These are phyloP conservation scores for Caenorhabditis sp. DNA, from an alignment of 2,888 invertebrate genomes.

Conservation along the genomic window DNA sequence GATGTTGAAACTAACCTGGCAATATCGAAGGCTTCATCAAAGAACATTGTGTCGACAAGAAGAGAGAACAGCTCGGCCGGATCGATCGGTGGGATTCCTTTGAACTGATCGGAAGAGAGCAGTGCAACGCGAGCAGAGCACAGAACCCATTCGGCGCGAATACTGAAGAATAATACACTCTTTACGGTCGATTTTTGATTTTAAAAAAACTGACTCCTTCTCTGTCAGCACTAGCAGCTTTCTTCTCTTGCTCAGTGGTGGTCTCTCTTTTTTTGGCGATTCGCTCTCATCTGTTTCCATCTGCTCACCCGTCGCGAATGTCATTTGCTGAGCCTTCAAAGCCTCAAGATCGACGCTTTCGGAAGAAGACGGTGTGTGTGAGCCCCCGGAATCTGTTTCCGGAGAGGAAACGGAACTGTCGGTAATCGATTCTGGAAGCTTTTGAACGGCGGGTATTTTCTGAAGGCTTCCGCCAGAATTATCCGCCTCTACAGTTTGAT, in stretches of 20 bases:
- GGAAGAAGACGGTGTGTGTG: not conserved
- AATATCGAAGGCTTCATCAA: slow-evolving; percentile 71
- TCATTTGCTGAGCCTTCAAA: slow-evolving; percentile 24
- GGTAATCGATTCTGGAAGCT: too few relatives aligned
- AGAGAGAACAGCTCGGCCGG: slow-evolving; percentile 60
- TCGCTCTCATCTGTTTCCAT: slow-evolving; percentile 3
- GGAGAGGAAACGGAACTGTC: slow-evolving; percentile 3
- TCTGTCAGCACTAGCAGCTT: slow-evolving; percentile 41
- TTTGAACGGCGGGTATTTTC: not conserved
- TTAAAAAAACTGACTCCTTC: slow-evolving; percentile 39
- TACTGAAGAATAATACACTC: slow-evolving; percentile 39
- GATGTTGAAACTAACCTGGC: too few relatives aligned
- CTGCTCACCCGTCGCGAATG: slow-evolving; percentile 9
- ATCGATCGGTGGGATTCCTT: slow-evolving; percentile 66
- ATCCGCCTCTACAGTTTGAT: slow-evolving; percentile 3
- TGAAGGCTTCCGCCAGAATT: not conserved
- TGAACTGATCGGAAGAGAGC: slow-evolving; percentile 18
- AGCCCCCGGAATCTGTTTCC: not conserved
- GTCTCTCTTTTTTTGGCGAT: not conserved
- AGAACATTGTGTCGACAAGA: slow-evolving; percentile 64
- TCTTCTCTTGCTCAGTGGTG: slow-evolving; percentile 15
- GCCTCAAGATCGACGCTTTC: slow-evolving; percentile 4
- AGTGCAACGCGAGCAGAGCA: slow-evolving; percentile 42
- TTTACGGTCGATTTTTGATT: not conserved
- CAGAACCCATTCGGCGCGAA: slow-evolving; percentile 47